A percentile compares a stretch with the other conserved stretches of the same genome.
These are phyloP conservation scores for Lathronympha strigana DNA, from an alignment of 2,888 invertebrate genomes.

Conservation along the genomic window DNA sequence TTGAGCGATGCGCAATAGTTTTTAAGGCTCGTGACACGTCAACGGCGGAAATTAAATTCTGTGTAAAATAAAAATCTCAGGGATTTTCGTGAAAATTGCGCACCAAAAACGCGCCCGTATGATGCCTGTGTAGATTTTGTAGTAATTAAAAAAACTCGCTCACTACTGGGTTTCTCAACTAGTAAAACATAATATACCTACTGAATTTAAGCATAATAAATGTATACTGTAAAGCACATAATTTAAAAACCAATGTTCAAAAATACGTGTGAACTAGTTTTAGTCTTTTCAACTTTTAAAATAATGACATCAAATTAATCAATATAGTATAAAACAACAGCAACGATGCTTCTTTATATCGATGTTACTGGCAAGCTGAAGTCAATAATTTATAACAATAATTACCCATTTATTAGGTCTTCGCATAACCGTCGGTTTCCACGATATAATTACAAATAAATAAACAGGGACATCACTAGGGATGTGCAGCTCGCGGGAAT, in stretches of 20 bases:
- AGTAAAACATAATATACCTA: too few species aligned
- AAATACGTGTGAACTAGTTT: too few species aligned
- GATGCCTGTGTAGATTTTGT: neutral
- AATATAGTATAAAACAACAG: too few species aligned
- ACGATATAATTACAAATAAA: conserved; percentile 62
- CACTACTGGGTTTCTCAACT: neutral
- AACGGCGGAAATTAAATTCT: conserved; percentile 76
- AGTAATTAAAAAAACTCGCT: too few species aligned
- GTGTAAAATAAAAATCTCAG: conserved; percentile 33
- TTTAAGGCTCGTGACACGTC: conserved; percentile 79
- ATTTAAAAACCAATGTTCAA: too few species aligned
- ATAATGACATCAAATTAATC: too few species aligned
- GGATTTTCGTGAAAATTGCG: conserved; percentile 5
- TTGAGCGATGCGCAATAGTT: conserved; percentile 83
- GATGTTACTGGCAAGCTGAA: neutral
- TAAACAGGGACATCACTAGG: conserved; percentile 58
- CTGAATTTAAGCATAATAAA: too few species aligned
- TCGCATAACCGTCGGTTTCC: conserved; percentile 21
- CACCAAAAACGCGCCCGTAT: conserved; percentile 32
- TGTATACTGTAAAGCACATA: too few species aligned
- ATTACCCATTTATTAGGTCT: conserved; percentile 25
- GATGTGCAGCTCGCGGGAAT: neutral
- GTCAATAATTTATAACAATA: conserved; percentile 21
- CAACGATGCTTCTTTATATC: too few species aligned
- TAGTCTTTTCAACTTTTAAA: too few species aligned